Evolutionary conservation across 2,113 vertebrate species (phyloP).

Genomic region (Apteryx owenii): DNA sequence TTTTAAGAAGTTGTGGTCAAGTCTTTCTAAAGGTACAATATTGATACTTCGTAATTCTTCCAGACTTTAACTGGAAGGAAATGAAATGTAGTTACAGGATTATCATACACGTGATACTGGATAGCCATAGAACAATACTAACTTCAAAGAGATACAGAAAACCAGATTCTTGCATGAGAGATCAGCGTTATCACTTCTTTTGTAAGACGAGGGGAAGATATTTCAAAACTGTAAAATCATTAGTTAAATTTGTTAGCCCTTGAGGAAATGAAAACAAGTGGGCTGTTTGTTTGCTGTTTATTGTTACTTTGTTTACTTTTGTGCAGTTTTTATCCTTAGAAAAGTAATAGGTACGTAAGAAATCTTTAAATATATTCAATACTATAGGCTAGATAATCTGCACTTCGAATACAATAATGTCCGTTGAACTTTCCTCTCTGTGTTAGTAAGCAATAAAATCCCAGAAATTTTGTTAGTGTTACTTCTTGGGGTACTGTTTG

Average conservation of each 20-base stretch:
- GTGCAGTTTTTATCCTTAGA: background rate
- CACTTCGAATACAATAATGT: background rate
- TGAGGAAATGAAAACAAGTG: background rate
- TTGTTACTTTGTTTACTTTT: background rate
- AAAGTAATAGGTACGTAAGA: background rate
- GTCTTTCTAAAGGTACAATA: background rate
- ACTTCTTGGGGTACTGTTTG: background rate
- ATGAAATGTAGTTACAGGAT: background rate
- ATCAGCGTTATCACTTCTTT: background rate
- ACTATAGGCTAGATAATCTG: background rate
- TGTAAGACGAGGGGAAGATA: background rate
- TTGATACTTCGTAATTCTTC: background rate
- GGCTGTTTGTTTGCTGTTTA: background rate
- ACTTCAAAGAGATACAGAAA: background rate
- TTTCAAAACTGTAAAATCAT: background rate
- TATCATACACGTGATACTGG: rapidly evolving
- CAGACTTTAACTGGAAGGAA: background rate
- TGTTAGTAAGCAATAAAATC: background rate
- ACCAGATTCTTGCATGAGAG: background rate
- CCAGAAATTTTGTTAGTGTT: background rate
- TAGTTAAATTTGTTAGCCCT: background rate
- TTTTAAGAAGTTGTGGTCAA: background rate
- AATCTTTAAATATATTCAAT: background rate
- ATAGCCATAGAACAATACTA: background rate
- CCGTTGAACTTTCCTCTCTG: background rate